phyloP scores from a whole-genome alignment of 2,797 vertebrate genomes.

The Leptodactylus fallax region DNA sequence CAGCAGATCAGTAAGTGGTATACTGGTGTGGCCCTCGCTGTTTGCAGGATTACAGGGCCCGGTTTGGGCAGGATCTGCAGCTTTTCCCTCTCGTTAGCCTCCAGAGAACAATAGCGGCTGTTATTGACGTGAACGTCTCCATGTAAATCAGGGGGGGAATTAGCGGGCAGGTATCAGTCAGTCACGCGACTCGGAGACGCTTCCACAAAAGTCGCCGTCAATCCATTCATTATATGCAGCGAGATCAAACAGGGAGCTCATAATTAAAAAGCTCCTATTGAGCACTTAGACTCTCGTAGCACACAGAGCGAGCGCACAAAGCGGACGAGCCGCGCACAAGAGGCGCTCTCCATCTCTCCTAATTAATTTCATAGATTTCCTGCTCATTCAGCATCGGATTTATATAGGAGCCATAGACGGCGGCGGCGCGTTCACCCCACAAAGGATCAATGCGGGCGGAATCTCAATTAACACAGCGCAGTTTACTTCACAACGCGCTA shows the following conservation, averaged over 20 bases:
- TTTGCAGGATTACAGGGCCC: background rate
- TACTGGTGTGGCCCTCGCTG: background rate
- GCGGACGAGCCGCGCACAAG: constrained; percentile 64
- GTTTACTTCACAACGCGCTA: background rate
- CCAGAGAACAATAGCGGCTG: background rate
- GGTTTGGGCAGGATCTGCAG: too few species aligned
- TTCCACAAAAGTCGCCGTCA: constrained; percentile 58
- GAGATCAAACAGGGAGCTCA: constrained; percentile 73
- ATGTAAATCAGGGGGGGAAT: constrained; percentile 56
- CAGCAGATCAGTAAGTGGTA: background rate
- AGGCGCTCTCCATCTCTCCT: constrained; percentile 66
- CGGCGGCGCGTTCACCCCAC: background rate
- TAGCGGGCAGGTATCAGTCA: constrained; percentile 65
- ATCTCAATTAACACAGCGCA: constrained; percentile 27
- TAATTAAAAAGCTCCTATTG: constrained; percentile 74
- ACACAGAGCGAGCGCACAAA: constrained; percentile 65
- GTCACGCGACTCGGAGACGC: constrained; percentile 57
- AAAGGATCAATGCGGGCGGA: constrained; percentile 26
- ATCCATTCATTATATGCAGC: constrained; percentile 69
- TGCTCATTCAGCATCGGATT: constrained; percentile 19
- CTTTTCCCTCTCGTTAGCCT: background rate
- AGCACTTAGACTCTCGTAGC: constrained; percentile 71
- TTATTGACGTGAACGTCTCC: constrained; percentile 38
- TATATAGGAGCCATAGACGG: background rate
- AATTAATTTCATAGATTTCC: constrained; percentile 65